A percentile compares a stretch with the other conserved stretches of the same genome.
Conservation (phyloP, 2,888 invertebrate genomes). For the Tiliacea aurago region DNA sequence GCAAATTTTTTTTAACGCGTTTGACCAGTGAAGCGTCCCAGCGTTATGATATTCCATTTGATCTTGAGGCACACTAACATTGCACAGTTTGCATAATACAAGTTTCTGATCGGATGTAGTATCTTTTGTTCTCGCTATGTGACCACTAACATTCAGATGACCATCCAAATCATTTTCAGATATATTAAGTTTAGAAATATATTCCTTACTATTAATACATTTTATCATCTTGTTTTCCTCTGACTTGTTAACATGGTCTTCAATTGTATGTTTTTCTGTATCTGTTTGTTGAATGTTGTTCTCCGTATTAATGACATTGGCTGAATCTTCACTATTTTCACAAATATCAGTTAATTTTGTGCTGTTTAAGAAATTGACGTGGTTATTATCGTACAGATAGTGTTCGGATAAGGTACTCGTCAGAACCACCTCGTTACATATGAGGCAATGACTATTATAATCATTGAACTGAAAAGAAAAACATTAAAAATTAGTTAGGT, state of each 20-base stretch:
- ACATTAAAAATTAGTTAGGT: neutral
- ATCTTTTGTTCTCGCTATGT: neutral
- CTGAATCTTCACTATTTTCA: neutral
- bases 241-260: neutral
- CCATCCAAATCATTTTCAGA: neutral
- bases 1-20: neutral
- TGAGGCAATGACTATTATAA: conserved; percentile 4
- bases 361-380: neutral
- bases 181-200: neutral
- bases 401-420: neutral
- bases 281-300: neutral
- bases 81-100: neutral
- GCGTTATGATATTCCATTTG: conserved; percentile 12
- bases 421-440: neutral
- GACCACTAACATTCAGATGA: neutral
- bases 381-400: neutral
- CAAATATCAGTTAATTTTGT: neutral
- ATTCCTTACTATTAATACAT: neutral
- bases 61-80: neutral
- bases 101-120: neutral
- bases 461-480: neutral
- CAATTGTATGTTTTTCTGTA: neutral
- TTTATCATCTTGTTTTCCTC: neutral
- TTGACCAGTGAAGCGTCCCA: neutral
- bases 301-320: neutral